Evolutionary conservation across 2,888 invertebrate genomes (phyloP), one percentile per base, ranked within the genome.

Genomic region (Drosophila nigricruria): DNA sequence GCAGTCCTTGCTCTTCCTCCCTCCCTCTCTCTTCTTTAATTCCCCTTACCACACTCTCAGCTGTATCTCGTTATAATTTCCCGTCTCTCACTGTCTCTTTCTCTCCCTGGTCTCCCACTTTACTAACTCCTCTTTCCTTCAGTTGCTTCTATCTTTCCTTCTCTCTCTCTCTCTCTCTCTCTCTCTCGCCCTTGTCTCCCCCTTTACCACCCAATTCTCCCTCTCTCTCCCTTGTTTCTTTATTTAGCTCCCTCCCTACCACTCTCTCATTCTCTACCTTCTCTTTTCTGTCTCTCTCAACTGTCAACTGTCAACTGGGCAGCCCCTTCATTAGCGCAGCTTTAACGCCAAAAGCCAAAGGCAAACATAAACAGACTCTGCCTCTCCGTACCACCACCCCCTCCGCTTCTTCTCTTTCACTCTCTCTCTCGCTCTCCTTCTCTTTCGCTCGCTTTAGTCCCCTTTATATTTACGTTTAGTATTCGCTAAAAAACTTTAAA

Each of bases 291-390:
- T 16, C 25, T 25, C 45, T 18, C 14, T n/a, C 32, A 43, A 14
- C 42, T 59, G 43, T 20, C 70, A 59, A 47, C 62, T 72, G 81
- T 68, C 60, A 81, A 59, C 56, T 59, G 47, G n/a, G 54, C 62
- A 42, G 62, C 34, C 43, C 68, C 72, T 75, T 73, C 68, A 77
- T 83, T 87, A 87, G 73, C 53, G 70, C 69, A 82, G 58, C 81
- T 70, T 82, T 59, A 70, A 56, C 47, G 64, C 68, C 67, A 57
- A 67, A 70, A 57, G 49, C 63, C 42, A 53, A 61, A 65, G 30
- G 50, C 54, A 69, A 70, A 47, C 38, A 36, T 2, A 9, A n/a
- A 42, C 20, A 27, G 34, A 23, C 38, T 18, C 38, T 30, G 12
- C 9, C 38, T 3, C 38, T 38, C 34, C n/a, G n/a, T n/a, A n/a